Evolutionary conservation across 2,888 invertebrate genomes (phyloP), one percentile per base, ranked within the genome.

Genomic region (Anthophora plumipes): DNA sequence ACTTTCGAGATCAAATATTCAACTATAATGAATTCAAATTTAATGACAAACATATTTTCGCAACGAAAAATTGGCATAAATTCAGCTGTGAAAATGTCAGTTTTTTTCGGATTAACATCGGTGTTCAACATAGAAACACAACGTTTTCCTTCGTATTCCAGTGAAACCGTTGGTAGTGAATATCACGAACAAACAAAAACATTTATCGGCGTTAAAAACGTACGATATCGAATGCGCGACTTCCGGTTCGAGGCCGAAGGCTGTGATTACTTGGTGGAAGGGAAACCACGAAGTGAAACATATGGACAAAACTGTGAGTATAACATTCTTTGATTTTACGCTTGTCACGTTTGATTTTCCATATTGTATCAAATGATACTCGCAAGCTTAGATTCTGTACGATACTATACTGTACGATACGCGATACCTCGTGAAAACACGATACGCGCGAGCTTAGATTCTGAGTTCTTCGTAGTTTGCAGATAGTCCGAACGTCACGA

Each of bases 251-350:
- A 95, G 97, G 84, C 98, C 98, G 11, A 96, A 97, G 86, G 97
- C 98, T 4, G 95, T 96, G 77, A 97, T 98, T 91, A 97, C 97
- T 54, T 98, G 98, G 98, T 98, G 97, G 97, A 97, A 97, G 93
- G 97, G 97, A 85, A 96, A 95, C 90, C 95, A 97, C 89, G 97
- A 97, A 93, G 95, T 97, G 83, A 97, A 97, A 94, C 95, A 96
- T 92, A 95, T 97, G 94, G 97, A 97, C 71, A 97, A 97, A 94
- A 97, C 96, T 94, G 97, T 97, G 94, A 96, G 97, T 95, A 84
- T 70, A 67, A 57, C 25, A 59, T 54, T 72, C 73, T 75, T 48
- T 46, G 22, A 57, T 17, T 4, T 4, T 39, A 11, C 11, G 14
- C 0, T 39, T 9, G 41, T 59, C 31, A 14, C 50, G 12, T 37